Conservation (phyloP, 2,113 vertebrate species). For the Columba livia region DNA sequence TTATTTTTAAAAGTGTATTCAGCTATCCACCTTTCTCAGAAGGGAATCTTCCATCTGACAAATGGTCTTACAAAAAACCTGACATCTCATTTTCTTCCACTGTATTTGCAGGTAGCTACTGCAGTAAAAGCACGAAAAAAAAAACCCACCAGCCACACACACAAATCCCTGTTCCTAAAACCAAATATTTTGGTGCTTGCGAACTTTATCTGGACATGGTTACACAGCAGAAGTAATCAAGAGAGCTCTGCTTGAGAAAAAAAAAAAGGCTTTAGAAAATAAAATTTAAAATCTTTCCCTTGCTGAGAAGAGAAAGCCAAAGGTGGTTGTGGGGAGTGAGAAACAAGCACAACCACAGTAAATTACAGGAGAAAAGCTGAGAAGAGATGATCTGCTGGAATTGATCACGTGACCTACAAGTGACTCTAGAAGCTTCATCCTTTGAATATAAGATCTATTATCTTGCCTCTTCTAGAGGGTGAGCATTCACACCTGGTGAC, state of each 20-base stretch:
- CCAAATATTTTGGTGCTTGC: neutral
- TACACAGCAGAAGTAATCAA: neutral
- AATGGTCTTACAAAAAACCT: neutral
- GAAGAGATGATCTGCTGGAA: neutral
- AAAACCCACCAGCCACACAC: neutral
- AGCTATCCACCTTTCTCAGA: neutral
- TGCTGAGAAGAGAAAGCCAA: neutral
- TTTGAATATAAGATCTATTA: neutral
- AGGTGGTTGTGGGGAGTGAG: rapidly evolving
- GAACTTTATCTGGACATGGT: neutral
- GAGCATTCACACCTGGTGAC: neutral
- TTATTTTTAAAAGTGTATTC: neutral
- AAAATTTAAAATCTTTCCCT: neutral
- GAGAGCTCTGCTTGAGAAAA: neutral
- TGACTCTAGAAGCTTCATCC: neutral
- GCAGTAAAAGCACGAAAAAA: neutral
- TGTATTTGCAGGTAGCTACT: neutral
- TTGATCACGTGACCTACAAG: neutral
- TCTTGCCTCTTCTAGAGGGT: neutral
- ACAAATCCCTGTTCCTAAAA: neutral
- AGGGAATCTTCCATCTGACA: neutral
- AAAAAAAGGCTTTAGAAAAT: neutral
- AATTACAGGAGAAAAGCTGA: neutral
- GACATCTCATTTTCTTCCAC: neutral
- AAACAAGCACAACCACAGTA: neutral